Evolutionary conservation across 2,797 vertebrate species (phyloP), one percentile per base, ranked within the genome.

Genomic region (Dendrocincla fuliginosa): DNA sequence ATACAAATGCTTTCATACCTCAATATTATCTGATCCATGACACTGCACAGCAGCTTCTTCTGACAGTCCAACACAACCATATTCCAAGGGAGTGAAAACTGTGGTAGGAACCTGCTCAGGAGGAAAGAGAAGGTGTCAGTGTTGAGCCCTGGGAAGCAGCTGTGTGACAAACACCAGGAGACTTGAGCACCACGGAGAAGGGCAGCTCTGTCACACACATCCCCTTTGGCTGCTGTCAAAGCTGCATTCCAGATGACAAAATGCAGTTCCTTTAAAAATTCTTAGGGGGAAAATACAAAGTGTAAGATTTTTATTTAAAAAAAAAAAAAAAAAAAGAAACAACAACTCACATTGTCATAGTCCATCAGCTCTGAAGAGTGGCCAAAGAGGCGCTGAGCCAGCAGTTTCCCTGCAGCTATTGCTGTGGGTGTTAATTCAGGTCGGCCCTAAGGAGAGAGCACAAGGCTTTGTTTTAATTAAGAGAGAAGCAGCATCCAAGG

Each of bases 401-500:
- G 98, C 41, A 99, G 98, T 70, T 98, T 99, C 74, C 99, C 99
- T 0, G 99, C 99, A 95, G 98, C 98, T 74, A 99, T 98, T 47
- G 99, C 99, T 1, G 99, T 99, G 15, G 99, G 99, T 11, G 99
- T 99, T 94, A 99, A 97, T 79, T 99, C 99, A 24, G 99, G 99
- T 55, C 99, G 99, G 86, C 98, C 99, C 99, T 99, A 69, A 89
- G 41, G 91, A 95, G 37, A 94, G n/a, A 93, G 28, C 69, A 87
- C 15, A 86, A 20, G 68, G 44, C 47, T 59, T 88, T 47, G 78
- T 28, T 71, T 88, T 25, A 70, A 52, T 50, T 44, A 1, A 16
- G 19, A 20, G 27, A 59, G 55, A 64, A 70, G 79, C 2, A 18
- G 60, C 67, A 89, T 91, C 85, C 84, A 68, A 82, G 41, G 33